phyloP scores from a whole-genome alignment of 2,888 invertebrate species.

The Nymphalis urticae region DNA sequence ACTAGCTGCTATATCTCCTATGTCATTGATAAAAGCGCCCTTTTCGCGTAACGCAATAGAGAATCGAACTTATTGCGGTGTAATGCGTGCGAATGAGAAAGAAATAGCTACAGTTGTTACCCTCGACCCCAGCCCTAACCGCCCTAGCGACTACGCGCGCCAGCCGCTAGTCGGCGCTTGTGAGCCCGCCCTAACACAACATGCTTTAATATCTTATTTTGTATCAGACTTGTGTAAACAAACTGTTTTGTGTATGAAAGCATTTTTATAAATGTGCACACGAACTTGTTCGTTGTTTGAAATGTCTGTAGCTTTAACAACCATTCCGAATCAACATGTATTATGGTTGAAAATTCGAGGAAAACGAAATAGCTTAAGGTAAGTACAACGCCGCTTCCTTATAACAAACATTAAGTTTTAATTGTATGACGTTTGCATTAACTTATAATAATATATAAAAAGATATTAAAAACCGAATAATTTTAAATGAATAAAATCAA shows the following conservation, averaged over 20 bases:
- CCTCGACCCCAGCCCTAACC: slow-evolving; percentile 58
- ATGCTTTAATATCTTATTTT: slow-evolving; percentile 64
- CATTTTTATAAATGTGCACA: slow-evolving; percentile 43
- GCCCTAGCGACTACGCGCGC: slow-evolving; percentile 61
- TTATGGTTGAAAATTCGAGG: slow-evolving; percentile 28
- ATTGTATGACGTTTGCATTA: background rate
- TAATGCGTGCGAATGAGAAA: slow-evolving; percentile 65
- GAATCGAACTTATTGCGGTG: slow-evolving; percentile 59
- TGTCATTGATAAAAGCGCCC: slow-evolving; percentile 77
- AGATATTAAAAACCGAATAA: background rate
- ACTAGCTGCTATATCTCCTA: slow-evolving; percentile 58
- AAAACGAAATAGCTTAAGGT: slow-evolving; percentile 47
- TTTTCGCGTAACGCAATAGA: slow-evolving; percentile 71
- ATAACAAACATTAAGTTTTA: background rate
- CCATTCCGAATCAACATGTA: slow-evolving; percentile 26
- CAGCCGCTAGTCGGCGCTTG: slow-evolving; percentile 76
- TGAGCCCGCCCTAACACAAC: slow-evolving; percentile 72
- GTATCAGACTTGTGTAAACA: slow-evolving; percentile 71
- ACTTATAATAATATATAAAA: too few species aligned
- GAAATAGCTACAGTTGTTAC: slow-evolving; percentile 45
- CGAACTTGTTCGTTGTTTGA: slow-evolving; percentile 48
- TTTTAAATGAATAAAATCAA: too few species aligned
- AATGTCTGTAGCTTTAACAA: slow-evolving; percentile 30
- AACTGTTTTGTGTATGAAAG: slow-evolving; percentile 60
- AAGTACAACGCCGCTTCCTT: slow-evolving; percentile 40